These are phyloP conservation scores for Cossypha caffra DNA, from an alignment of 2,797 vertebrate species.

Conservation along the genomic window DNA sequence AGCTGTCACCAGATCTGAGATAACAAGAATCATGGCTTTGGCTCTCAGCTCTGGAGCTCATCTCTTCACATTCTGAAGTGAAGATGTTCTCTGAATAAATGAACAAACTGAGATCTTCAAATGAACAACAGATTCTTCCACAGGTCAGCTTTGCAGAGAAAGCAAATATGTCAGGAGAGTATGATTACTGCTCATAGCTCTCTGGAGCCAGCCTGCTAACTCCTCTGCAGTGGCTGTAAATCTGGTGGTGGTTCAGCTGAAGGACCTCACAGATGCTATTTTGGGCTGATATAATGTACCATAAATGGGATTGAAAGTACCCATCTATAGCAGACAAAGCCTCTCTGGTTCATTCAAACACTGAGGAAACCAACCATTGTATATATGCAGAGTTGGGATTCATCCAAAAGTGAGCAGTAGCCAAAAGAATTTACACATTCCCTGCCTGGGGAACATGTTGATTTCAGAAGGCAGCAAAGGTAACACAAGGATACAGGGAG, in stretches of 20 bases:
- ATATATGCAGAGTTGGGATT: slow-evolving; percentile 16
- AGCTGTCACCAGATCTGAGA: neutral
- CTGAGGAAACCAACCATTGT: neutral
- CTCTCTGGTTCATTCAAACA: slow-evolving; percentile 50
- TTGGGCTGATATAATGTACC: slow-evolving; percentile 44
- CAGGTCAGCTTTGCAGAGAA: slow-evolving; percentile 51
- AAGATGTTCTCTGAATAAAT: slow-evolving; percentile 41
- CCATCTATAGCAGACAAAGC: slow-evolving; percentile 37
- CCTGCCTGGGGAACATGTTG: slow-evolving; percentile 30
- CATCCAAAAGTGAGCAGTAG: slow-evolving; percentile 48
- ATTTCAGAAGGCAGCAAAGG: slow-evolving; percentile 48
- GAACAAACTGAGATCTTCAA: slow-evolving; percentile 6
- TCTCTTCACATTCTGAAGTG: neutral
- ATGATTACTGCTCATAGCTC: slow-evolving; percentile 20
- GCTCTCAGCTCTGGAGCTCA: neutral
- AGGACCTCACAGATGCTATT: slow-evolving; percentile 34
- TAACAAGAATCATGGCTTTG: neutral
- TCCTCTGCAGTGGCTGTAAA: slow-evolving; percentile 52
- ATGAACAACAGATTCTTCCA: slow-evolving; percentile 43
- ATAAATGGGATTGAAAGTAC: slow-evolving; percentile 56
- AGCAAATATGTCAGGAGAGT: slow-evolving; percentile 56
- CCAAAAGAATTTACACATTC: slow-evolving; percentile 24
- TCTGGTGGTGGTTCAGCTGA: slow-evolving; percentile 29
- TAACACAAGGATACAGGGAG: slow-evolving; percentile 36
- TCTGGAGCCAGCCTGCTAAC: slow-evolving; percentile 61